Percentiles rank a stretch among this genome's conserved stretches.
Conservation (phyloP, 2,888 invertebrate species). For the Thera obeliscata region DNA sequence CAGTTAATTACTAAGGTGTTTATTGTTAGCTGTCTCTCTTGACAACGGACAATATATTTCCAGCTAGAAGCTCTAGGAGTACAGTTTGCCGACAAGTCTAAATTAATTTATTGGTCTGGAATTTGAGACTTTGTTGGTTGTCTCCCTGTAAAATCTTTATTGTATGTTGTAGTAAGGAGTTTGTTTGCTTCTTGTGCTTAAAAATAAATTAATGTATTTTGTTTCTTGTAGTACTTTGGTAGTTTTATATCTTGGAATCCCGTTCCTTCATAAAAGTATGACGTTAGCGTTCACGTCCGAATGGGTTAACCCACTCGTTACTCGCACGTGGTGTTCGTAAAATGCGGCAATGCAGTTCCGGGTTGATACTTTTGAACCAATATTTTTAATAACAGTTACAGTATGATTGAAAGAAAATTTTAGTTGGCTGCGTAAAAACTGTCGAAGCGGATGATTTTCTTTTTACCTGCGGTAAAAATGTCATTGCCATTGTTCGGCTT, state of each 20-base stretch:
- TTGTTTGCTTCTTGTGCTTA: constrained; percentile 5
- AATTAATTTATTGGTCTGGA: constrained; percentile 24
- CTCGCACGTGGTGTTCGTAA: constrained; percentile 18
- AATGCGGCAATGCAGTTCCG: constrained; percentile 26
- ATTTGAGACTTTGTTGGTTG: constrained; percentile 17
- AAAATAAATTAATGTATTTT: too few species aligned
- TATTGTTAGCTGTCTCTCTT: constrained; percentile 9
- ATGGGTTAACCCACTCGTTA: constrained; percentile 15
- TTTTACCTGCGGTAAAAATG: constrained; percentile 27
- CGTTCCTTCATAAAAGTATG: constrained; percentile 16
- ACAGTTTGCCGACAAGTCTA: constrained; percentile 10
- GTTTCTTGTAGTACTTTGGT: not conserved
- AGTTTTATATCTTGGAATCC: constrained; percentile 16
- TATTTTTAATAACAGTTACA: constrained; percentile 6
- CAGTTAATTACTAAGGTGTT: constrained; percentile 16
- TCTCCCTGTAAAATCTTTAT: constrained; percentile 19
- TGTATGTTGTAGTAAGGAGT: constrained; percentile 6
- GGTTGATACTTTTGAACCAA: constrained; percentile 8
- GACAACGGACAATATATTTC: not conserved
- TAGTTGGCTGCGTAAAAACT: constrained; percentile 17
- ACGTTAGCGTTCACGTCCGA: constrained; percentile 6
- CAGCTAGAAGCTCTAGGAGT: constrained; percentile 6
- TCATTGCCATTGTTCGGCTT: constrained; percentile 37
- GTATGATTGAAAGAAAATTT: not conserved
- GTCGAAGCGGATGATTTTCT: constrained; percentile 18